Percentiles rank a stretch among this genome's conserved stretches.
These are phyloP conservation scores for Hylomyscus alleni DNA, from an alignment of 2,797 vertebrate species.

Conservation along the genomic window DNA sequence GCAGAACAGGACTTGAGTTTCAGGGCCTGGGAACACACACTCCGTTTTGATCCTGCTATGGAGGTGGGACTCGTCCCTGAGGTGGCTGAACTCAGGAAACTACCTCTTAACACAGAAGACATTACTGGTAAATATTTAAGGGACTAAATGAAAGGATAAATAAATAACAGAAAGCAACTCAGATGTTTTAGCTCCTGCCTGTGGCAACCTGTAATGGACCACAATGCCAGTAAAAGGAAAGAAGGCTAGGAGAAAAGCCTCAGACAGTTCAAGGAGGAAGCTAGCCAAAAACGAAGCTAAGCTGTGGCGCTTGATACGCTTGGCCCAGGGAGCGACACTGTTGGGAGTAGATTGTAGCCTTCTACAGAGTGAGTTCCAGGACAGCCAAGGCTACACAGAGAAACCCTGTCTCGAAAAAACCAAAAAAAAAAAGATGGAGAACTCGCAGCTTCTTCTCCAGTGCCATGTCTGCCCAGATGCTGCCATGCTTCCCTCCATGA, in stretches of 20 bases:
- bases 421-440: no score
- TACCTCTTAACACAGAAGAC: neutral
- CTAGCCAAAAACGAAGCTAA: neutral
- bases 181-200: neutral
- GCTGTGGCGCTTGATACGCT: neutral
- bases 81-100: neutral
- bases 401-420: no score
- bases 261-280: fast-evolving
- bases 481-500: neutral
- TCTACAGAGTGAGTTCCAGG: no score
- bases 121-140: constrained; percentile 64
- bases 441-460: neutral
- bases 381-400: no score
- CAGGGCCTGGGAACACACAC: no score
- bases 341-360: neutral
- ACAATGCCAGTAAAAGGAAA: neutral
- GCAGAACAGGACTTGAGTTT: neutral
- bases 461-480: neutral
- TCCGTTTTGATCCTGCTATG: neutral
- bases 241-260: neutral
- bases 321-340: neutral
- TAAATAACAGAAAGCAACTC: constrained; percentile 39
- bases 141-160: constrained; percentile 35
- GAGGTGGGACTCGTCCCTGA: neutral
- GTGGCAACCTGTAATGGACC: neutral